Base-by-base conservation (phyloP, 2,888 invertebrate species). In the Platynereis dumerilii region DNA sequence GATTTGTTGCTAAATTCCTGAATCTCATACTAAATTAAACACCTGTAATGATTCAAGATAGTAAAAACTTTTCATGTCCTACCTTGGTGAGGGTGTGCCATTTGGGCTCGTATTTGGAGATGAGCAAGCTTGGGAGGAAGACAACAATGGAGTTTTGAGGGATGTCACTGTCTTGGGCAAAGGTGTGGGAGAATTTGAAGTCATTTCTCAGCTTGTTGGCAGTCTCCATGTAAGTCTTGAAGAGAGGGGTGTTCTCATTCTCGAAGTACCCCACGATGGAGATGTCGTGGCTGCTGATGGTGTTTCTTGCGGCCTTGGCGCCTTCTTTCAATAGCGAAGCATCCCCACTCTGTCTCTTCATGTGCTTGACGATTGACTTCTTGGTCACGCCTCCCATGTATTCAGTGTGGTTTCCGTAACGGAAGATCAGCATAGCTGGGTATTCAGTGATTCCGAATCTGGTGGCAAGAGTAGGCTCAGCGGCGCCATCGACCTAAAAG, bases 341-440 rank as follows among this genome's bases (percentile, higher is more conserved):
- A 10, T 79, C 78, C 53, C 85, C 85, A 1, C 82, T 74, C 73
- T 87, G 87, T 45, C 85, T 84, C 64, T 81, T 78, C 87, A 88
- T 87, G 78, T 87, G 86, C 10, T 81, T 75, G 5, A 87, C 81
- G 71, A 88, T 87, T 53, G 34, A 5, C 12, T 34, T 34, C 34
- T 12, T 34, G 7, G 34, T 34, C 34, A 5, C 12, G 22, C 80
- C 80, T 15, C 88, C 88, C 64, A 86, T 85, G 77, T 87, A 88
- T 27, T 87, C 86, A 72, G 82, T 86, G 10, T 80, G 77, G 56
- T 81, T 72, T 74, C 81, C 71, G 22, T 78, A 78, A 53, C 86
- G 80, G 78, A 87, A 88, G 64, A 88, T 80, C 68, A 87, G 86
- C 60, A 88, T 70, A 1, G 88, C 87, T 15, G 88, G 88, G 71